A percentile compares a stretch with the other conserved stretches of the same genome.
Evolutionary conservation across 2,113 vertebrate species (phyloP).

Genomic region (Circaetus cinerascens): DNA sequence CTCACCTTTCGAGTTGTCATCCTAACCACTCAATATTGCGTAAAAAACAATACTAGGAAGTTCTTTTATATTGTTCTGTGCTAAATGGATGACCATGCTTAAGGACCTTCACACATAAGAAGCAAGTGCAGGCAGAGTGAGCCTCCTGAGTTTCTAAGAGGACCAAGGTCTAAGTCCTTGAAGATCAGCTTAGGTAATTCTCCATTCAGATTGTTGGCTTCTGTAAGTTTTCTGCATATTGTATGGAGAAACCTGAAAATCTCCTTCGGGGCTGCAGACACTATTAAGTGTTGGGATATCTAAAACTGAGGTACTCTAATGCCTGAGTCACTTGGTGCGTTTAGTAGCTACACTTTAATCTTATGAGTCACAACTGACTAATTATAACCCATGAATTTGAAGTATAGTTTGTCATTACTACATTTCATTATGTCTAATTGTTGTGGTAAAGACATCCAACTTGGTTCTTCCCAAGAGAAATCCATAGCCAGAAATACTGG

Average conservation of each 20-base stretch:
- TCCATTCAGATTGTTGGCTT: background rate
- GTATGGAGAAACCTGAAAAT: background rate
- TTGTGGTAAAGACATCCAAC: background rate
- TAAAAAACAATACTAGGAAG: background rate
- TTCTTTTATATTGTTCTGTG: background rate
- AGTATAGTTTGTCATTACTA: background rate
- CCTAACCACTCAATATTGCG: background rate
- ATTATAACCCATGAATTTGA: background rate
- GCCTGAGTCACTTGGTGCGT: background rate
- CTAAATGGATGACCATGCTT: background rate
- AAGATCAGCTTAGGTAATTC: background rate
- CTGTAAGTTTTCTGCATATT: background rate
- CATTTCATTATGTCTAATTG: background rate
- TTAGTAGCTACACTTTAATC: background rate
- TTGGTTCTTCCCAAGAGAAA: background rate
- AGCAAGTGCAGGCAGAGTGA: rapidly evolving
- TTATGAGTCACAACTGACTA: background rate
- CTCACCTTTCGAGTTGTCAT: background rate
- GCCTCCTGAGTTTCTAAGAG: background rate
- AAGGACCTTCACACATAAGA: background rate
- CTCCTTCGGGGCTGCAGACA: background rate
- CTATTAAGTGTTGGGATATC: background rate
- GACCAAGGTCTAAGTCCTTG: background rate
- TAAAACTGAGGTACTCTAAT: background rate
- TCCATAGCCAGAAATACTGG: background rate